Evolutionary conservation across 2,888 invertebrate genomes (phyloP).

Genomic region (Lissonota sp.): DNA sequence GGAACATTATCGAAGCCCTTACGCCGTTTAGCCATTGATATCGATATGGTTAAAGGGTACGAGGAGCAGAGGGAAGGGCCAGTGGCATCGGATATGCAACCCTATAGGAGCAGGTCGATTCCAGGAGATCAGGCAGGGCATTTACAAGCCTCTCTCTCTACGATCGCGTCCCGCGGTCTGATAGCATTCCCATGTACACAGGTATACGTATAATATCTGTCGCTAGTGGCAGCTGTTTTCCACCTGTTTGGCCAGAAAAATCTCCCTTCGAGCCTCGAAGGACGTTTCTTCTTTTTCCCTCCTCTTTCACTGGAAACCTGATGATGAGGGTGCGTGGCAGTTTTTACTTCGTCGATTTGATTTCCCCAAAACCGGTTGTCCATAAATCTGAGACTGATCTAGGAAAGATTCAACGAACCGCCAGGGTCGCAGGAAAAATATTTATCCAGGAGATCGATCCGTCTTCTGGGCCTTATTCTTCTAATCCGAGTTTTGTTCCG

Average conservation of each 20-base stretch:
- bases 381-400: conserved; percentile 60
- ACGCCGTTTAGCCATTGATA: too few species aligned
- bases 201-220: conserved; percentile 42
- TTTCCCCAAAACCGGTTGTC: conserved; percentile 46
- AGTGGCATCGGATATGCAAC: conserved; percentile 42
- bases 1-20: too few species aligned
- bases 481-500: background rate
- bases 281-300: conserved; percentile 12
- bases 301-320: conserved; percentile 6
- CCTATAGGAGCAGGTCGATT: conserved; percentile 51
- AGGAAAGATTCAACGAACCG: conserved; percentile 43
- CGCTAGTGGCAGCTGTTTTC: conserved; percentile 60
- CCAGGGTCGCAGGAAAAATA: background rate
- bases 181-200: conserved; percentile 52
- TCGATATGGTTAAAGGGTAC: too few species aligned
- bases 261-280: conserved; percentile 23
- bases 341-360: conserved; percentile 30
- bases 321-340: conserved; percentile 25
- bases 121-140: conserved; percentile 45
- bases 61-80: conserved; percentile 1
- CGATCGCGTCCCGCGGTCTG: conserved; percentile 34
- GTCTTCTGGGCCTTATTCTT: background rate
- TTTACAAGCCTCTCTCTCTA: conserved; percentile 42
- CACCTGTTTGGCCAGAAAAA: conserved; percentile 63
- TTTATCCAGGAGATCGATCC: background rate